These are phyloP conservation scores for Epicampocera succincta DNA, from an alignment of 2,888 invertebrate species.

Conservation along the genomic window DNA sequence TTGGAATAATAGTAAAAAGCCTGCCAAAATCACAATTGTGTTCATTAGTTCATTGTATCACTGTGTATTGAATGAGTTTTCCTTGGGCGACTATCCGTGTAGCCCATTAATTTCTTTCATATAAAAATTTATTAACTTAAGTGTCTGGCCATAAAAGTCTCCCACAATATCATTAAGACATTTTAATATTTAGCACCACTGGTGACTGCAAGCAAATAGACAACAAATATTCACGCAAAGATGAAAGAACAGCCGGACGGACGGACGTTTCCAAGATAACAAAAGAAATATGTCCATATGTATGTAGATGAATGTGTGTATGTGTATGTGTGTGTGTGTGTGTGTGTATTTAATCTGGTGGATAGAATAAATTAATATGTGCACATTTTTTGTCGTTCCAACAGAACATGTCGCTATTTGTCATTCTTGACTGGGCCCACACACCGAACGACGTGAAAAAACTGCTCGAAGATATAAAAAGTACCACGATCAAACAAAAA, in stretches of 20 bases:
- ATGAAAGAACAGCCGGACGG: constrained; percentile 23
- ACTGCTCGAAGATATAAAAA: neutral
- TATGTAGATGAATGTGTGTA: neutral
- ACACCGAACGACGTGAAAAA: constrained; percentile 48
- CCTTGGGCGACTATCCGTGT: neutral
- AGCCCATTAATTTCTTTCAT: neutral
- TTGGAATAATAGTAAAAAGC: too few species aligned
- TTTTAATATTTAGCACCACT: constrained; percentile 36
- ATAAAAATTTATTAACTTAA: constrained; percentile 33
- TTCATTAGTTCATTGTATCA: too few species aligned
- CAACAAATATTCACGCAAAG: constrained; percentile 46
- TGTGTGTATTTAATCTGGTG: neutral
- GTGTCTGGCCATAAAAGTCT: constrained; percentile 63
- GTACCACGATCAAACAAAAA: constrained; percentile 12
- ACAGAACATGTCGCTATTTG: constrained; percentile 60
- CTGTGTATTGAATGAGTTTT: too few species aligned
- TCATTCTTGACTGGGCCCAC: constrained; percentile 67
- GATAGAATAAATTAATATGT: constrained; percentile 43
- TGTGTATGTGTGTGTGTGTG: too few species aligned
- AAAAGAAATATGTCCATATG: neutral
- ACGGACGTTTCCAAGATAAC: constrained; percentile 7
- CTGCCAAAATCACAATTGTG: too few species aligned
- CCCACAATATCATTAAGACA: constrained; percentile 63
- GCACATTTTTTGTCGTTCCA: constrained; percentile 41
- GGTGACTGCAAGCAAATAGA: constrained; percentile 46